A percentile compares a stretch with the other conserved stretches of the same genome.
phyloP scores from a whole-genome alignment of 2,888 invertebrate genomes.

The Callyntrura sp. region DNA sequence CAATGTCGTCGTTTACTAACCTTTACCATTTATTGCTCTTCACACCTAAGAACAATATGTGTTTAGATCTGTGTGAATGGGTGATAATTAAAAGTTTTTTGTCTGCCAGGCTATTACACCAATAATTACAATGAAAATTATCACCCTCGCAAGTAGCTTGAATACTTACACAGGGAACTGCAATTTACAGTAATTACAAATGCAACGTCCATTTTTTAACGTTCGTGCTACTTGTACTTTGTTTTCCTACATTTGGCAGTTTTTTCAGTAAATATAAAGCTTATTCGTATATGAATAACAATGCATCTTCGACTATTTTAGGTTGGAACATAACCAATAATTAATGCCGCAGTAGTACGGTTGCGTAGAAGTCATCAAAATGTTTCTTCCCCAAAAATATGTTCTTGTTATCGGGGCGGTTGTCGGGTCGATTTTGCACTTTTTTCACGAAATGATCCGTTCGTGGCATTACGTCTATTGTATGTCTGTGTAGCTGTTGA shows the following conservation, averaged over 20 bases:
- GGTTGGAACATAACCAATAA: constrained; percentile 20
- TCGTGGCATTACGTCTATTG: too few species aligned
- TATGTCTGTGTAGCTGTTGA: too few species aligned
- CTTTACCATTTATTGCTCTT: neutral
- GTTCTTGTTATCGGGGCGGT: too few species aligned
- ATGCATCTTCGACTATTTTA: neutral
- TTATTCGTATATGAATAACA: neutral
- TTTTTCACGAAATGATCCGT: too few species aligned
- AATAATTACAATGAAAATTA: constrained; percentile 28
- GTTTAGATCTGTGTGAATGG: neutral
- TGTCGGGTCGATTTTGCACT: too few species aligned
- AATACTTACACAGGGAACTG: neutral
- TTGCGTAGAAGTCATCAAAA: neutral
- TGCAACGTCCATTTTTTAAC: neutral
- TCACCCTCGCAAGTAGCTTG: neutral
- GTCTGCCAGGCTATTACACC: constrained; percentile 14
- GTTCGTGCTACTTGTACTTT: neutral
- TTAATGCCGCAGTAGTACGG: neutral
- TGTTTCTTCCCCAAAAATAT: too few species aligned
- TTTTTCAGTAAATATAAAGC: too few species aligned
- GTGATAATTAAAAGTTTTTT: neutral
- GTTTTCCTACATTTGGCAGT: neutral
- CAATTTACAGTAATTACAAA: neutral
- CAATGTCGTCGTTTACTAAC: neutral
- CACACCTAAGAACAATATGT: too few species aligned